Conservation (phyloP, 2,888 invertebrate genomes). For the Venusia cambrica region DNA sequence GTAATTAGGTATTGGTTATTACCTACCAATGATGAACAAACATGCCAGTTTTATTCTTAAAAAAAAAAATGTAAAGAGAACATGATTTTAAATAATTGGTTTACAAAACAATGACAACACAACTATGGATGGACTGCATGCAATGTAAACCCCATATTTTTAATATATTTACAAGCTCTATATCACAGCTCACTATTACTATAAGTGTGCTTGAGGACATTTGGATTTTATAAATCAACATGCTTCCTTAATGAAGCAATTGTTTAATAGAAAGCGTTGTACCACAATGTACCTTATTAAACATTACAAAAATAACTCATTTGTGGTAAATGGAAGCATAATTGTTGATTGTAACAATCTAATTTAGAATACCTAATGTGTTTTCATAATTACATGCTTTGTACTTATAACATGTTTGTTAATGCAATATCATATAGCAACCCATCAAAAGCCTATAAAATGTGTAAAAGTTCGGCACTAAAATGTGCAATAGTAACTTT, state of each 20-base stretch:
- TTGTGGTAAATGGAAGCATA: conserved; percentile 6
- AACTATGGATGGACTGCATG: conserved; percentile 32
- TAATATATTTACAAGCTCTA: conserved; percentile 70
- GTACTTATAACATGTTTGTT: no score
- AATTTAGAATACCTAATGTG: no score
- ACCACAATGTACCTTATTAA: conserved; percentile 12
- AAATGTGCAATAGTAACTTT: no score
- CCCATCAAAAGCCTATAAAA: conserved; percentile 14
- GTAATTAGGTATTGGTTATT: no score
- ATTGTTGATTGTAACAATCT: conserved; percentile 2
- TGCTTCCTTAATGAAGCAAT: conserved; percentile 5
- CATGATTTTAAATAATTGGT: background rate
- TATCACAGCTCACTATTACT: conserved; percentile 75
- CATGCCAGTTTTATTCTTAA: conserved; percentile 4
- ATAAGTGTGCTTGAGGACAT: conserved; percentile 41
- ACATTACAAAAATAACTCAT: conserved; percentile 15
- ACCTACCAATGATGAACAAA: conserved; percentile 30
- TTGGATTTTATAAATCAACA: conserved; percentile 18
- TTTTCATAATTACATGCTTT: background rate
- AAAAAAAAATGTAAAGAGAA: conserved; percentile 10
- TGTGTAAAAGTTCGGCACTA: conserved; percentile 18
- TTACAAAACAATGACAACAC: no score
- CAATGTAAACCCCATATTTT: conserved; percentile 33
- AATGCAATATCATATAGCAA: conserved; percentile 3
- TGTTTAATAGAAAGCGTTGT: conserved; percentile 14